These are phyloP conservation scores for Molossus molossus DNA, from an alignment of 2,797 vertebrate genomes.

Conservation along the genomic window DNA sequence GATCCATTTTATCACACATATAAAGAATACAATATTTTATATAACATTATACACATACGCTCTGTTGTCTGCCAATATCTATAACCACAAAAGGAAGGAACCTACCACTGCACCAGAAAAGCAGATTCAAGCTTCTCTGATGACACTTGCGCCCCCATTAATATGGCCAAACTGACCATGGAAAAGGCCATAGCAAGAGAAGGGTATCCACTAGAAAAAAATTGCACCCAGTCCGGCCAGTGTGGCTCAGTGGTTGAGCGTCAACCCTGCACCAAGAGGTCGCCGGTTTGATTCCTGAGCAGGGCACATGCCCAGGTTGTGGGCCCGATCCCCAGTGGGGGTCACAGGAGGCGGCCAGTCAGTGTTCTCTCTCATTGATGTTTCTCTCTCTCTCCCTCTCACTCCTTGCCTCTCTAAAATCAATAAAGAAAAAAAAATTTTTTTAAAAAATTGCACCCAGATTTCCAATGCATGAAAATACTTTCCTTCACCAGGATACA, in stretches of 20 bases:
- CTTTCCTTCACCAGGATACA: background rate
- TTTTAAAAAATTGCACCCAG: background rate
- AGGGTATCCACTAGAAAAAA: background rate
- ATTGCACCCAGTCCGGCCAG: background rate
- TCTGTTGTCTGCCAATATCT: background rate
- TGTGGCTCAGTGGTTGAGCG: too few species aligned
- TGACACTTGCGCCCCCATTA: too few species aligned
- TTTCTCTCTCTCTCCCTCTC: too few species aligned
- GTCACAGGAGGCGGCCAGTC: too few species aligned
- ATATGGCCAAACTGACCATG: background rate
- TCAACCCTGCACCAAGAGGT: too few species aligned
- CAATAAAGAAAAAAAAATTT: too few species aligned
- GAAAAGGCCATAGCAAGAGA: background rate
- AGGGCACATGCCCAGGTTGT: too few species aligned
- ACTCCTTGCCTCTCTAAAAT: too few species aligned
- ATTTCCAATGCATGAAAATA: background rate
- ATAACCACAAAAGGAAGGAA: background rate
- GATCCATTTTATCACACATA: background rate
- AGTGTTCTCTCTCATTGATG: too few species aligned
- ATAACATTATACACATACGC: background rate
- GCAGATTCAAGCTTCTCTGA: background rate
- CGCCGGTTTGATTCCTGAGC: too few species aligned
- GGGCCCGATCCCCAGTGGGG: too few species aligned
- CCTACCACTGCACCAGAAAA: background rate
- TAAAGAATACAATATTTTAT: background rate